Base-by-base conservation (phyloP, 2,113 vertebrate species). In the Aspidoscelis tigris region DNA sequence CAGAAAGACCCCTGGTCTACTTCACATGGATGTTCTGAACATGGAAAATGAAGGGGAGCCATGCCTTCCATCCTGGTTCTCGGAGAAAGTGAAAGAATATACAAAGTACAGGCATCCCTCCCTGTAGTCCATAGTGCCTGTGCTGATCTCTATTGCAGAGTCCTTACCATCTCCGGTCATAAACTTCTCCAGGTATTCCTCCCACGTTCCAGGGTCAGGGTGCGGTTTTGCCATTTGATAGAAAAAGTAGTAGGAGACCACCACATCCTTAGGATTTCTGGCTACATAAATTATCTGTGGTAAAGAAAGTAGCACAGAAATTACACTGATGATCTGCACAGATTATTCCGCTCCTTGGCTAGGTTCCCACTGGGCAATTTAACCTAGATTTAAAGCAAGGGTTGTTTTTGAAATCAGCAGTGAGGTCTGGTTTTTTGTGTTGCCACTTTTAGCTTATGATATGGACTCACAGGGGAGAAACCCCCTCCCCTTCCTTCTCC, bases 181-280 rank as follows among this genome's bases (percentile, higher is more conserved):
- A 88, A 97, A 97, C 3, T 79, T 90, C 53, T 96, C 87, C 26
- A 97, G 86, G 89, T 93, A 98, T n/a, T 43, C 92, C 65, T 93
- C 92, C 97, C 97, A 97, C 84, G 96, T 90, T 68, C 92, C 95
- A 11, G 97, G 94, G 0, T 97, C 93, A 3, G 96, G 96, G 41
- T 95, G 85, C 5, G 80, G 1, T 20, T 21, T 82, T 74, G 92
- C 95, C 97, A 97, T 97, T 22, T 90, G 90, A 66, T 93, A 87
- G 88, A 97, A 97, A 47, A 97, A 93, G 85, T 93, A 97, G 72
- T 92, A 96, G 33, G 97, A 97, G 75, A 97, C 95, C 0, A 70
- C 95, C 44, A 92, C 95, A 8, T 97, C 97, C 89, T 97, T 97
- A 4, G 96, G 91, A 7, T 97, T 97, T 44, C 96, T 95, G 47